Evolutionary conservation across 2,797 vertebrate genomes (phyloP), one percentile per base, ranked within the genome.

Genomic region (Sebastes steindachneri): DNA sequence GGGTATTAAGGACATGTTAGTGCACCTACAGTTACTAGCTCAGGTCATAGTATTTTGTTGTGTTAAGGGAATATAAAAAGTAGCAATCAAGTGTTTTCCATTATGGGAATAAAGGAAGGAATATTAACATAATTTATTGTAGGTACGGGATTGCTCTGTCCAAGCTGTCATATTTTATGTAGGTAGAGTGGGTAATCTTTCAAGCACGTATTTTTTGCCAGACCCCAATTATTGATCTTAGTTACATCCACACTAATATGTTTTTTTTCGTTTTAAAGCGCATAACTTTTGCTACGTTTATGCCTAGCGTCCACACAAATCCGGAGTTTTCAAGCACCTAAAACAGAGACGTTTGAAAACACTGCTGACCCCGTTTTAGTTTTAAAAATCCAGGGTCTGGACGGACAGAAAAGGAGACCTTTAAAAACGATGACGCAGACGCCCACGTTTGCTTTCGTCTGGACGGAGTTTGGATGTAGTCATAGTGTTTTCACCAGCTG

Each of bases 41-140:
- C 83, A 83, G 85, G 77, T 77, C 41, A 10, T n/a, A 11, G n/a
- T 26, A 31, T 37, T 69, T 62, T 58, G 35, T 37, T 53, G 21
- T 74, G 21, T 74, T 58, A 19, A 33, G 64, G 54, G 2, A 89
- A 62, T 58, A 37, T 51, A 11, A 58, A 66, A 33, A 23, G 26
- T 25, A 23, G 26, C 4, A 77, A 81, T 74, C 2, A 71, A 51
- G 64, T 37, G 6, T 72, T 75, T 82, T 33, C 11, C 4, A 7
- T 25, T 37, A 15, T 3, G 7, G 31, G 7, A 11, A 2, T 37
- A 33, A 65, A 66, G 1, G 7, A 33, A 68, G n/a, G 21, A 64
- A 45, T 74, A 60, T 73, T 11, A 31, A 68, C 17, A n/a, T 26
- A 21, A 68, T 53, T 68, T 68, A 63, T 68, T 76, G 25, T 37